Conservation (phyloP, 37 sponge, comb jelly and placozoan species). For the Hexactinellida sp. region DNA sequence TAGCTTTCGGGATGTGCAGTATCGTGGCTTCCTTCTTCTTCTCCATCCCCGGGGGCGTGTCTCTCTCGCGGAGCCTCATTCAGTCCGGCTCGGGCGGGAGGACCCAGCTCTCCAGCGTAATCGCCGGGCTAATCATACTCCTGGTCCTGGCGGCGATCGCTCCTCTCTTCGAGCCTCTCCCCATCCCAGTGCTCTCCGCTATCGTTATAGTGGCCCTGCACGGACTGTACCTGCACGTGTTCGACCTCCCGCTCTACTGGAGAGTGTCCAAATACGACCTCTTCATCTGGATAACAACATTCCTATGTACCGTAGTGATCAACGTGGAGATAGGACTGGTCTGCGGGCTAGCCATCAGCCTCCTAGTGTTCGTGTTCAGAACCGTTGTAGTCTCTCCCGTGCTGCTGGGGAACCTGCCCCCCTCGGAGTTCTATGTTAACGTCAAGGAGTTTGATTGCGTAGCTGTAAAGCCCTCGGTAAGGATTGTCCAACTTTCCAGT, state of each 20-base stretch:
- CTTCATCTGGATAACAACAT: not conserved
- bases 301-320: not conserved
- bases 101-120: slow-evolving; percentile 35
- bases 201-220: slow-evolving; percentile 66
- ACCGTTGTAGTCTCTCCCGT: not conserved
- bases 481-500: not conserved
- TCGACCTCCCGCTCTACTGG: slow-evolving; percentile 41
- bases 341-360: not conserved
- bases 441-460: not conserved
- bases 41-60: slow-evolving; percentile 35
- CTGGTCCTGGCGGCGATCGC: slow-evolving; percentile 43
- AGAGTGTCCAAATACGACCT: slow-evolving; percentile 32
- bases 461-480: not conserved
- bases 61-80: slow-evolving; percentile 53
- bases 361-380: not conserved
- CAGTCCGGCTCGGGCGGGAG: slow-evolving; percentile 57
- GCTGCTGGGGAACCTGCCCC: not conserved
- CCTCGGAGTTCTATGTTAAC: not conserved
- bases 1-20: slow-evolving; percentile 60
- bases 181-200: slow-evolving; percentile 48
- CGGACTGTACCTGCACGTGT: slow-evolving; percentile 66
- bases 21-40: slow-evolving; percentile 59
- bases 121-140: slow-evolving; percentile 29
- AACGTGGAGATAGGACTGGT: slow-evolving; percentile 3
- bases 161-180: slow-evolving; percentile 50